These are phyloP conservation scores for Dasysyrphus albostriatus DNA, from an alignment of 2,888 invertebrate genomes.

Conservation along the genomic window DNA sequence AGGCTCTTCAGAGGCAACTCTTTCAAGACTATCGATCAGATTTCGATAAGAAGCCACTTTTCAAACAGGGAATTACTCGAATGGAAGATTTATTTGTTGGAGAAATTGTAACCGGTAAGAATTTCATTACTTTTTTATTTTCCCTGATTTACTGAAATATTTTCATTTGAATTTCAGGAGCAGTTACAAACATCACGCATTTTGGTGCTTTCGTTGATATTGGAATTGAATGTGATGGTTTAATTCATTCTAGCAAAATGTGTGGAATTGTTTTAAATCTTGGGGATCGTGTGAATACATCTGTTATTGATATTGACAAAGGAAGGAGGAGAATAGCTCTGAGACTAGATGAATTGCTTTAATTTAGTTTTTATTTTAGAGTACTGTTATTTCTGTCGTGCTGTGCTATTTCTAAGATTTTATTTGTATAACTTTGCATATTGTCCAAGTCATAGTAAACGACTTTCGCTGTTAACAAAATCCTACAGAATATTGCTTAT, in stretches of 20 bases:
- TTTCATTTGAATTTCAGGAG: conserved; percentile 85
- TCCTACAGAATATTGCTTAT: neutral
- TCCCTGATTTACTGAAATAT: neutral
- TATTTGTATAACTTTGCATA: neutral
- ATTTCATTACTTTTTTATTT: neutral
- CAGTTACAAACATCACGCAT: conserved; percentile 92
- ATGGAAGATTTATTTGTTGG: conserved; percentile 88
- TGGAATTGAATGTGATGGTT: conserved; percentile 89
- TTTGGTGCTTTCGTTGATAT: conserved; percentile 97
- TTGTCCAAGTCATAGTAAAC: neutral
- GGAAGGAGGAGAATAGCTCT: conserved; percentile 86
- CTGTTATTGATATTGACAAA: conserved; percentile 86
- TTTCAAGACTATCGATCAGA: conserved; percentile 91
- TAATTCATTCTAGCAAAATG: conserved; percentile 88
- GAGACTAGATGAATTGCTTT: conserved; percentile 83
- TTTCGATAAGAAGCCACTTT: conserved; percentile 88
- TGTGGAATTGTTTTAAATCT: conserved; percentile 86
- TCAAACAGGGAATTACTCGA: conserved; percentile 89
- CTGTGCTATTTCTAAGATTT: conserved; percentile 24
- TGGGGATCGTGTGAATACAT: conserved; percentile 89
- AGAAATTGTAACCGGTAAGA: conserved; percentile 86
- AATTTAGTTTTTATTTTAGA: conserved; percentile 11
- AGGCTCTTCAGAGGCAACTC: conserved; percentile 86
- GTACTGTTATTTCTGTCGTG: neutral
- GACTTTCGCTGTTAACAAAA: neutral